A percentile compares a stretch with the other conserved stretches of the same genome.
Conservation (phyloP, 2,797 vertebrate species). For the Rhynchonycteris naso region DNA sequence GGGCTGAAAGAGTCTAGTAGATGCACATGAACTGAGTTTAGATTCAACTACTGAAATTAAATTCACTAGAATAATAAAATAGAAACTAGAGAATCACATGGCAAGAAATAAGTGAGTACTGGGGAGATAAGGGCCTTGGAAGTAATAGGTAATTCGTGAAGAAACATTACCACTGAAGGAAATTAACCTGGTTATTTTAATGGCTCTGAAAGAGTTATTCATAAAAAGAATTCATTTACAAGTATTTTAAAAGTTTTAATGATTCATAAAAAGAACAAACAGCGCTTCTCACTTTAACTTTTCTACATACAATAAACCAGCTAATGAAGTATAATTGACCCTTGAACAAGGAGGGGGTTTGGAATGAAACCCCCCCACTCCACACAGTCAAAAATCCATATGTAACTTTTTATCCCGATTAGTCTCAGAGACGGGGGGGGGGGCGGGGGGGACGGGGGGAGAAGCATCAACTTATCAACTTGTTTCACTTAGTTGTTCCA, state of each 20-base stretch:
- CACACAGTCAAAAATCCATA: background rate
- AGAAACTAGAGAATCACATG: slow-evolving; percentile 13
- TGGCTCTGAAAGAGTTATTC: background rate
- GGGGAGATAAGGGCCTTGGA: background rate
- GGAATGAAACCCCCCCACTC: too few relatives aligned
- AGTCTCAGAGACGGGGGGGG: too few relatives aligned
- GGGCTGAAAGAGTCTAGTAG: background rate
- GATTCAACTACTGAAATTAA: slow-evolving; percentile 40
- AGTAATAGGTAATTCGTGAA: slow-evolving; percentile 9
- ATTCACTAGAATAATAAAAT: slow-evolving; percentile 45
- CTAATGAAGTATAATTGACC: background rate
- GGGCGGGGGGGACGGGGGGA: too few relatives aligned
- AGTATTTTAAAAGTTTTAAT: background rate
- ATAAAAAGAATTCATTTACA: background rate
- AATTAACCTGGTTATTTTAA: slow-evolving; percentile 55
- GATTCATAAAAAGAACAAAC: background rate
- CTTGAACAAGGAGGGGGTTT: background rate
- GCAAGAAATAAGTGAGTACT: background rate
- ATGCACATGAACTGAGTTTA: background rate
- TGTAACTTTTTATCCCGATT: background rate
- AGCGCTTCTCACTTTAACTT: slow-evolving; percentile 54
- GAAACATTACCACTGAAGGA: slow-evolving; percentile 46
- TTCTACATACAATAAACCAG: background rate
- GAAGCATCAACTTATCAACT: too few relatives aligned
- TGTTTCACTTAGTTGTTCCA: too few relatives aligned